Evolutionary conservation across 2,797 vertebrate species (phyloP), one percentile per base, ranked within the genome.

Genomic region (Ceryle rudis): DNA sequence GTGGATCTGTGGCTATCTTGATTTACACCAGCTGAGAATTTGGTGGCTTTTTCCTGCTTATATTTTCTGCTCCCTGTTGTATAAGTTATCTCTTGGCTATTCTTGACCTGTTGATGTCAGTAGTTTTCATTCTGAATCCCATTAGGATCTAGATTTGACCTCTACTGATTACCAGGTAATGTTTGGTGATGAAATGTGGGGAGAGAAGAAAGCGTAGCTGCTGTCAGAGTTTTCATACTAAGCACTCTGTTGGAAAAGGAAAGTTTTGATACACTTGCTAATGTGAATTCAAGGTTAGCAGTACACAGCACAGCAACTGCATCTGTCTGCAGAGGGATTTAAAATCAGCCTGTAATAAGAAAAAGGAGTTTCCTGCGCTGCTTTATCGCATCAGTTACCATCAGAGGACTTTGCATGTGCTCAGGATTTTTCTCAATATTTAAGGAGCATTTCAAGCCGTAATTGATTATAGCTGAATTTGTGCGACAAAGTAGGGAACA

Each of bases 391-490:
- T 82, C 82, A 46, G 49, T 88, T 95, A 51, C 49, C 69, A 78
- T 94, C 67, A 86, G 71, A 91, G 86, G 71, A 74, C 74, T 91
- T 94, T 71, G 80, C 86, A 70, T 92, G 70, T 89, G 72, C 90
- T 92, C 85, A 81, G 80, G 73, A 65, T 86, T 97, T 92, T 93
- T 89, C 82, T 89, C 47, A 75, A 5, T 73, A 60, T 93, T 94
- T 97, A 92, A 97, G 73, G 57, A 91, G 52, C 83, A 84, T 94
- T 97, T 96, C 86, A 91, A 88, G 65, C 74, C 46, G 22, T 91
- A 94, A 94, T 95, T 96, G 94, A 96, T 97, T 97, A 94, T 90
- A 96, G 92, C 80, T 52, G 88, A 94, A 89, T 95, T 94, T 95
- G 84, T 86, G 94, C 89, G 94, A 91, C 93, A 96, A 95, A 96